Base-by-base conservation (phyloP, 2,113 vertebrate species). In the Oophaga pumilio region DNA sequence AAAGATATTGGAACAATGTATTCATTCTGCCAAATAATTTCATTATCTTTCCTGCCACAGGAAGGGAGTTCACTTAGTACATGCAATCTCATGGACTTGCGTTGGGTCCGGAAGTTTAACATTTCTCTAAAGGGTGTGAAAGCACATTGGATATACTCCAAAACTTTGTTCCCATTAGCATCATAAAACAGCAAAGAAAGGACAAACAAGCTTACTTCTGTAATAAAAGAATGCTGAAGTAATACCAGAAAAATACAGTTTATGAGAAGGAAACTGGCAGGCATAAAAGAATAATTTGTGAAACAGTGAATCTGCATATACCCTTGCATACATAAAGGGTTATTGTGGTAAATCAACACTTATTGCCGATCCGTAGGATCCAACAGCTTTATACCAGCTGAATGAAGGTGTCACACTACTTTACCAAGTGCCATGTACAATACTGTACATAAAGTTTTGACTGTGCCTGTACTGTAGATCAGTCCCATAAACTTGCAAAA, bases 11-110 rank as follows among this genome's bases (percentile, higher is more conserved):
- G 12, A 71, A 33, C 68, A 33, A 33, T 17, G 68, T 33, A 18
- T 43, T 17, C 17, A 11, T n/a, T 49, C 26, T 84, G 50, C 17
- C 82, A 84, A 71, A 71, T 56, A 56, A 69, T 52, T 84, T 33
- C 13, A 15, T 71, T 69, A 84, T 56, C 66, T 53, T 56, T 71
- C 24, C 7, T 17, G 49, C 49, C 22, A 71, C n/a, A 84, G 62
- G 49, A 71, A 84, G 82, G 80, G 66, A 84, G 82, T 68, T 84
- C 50, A 84, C 59, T 56, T 68, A 28, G 20, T 8, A 33, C 22
- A 20, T 43, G 11, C 17, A 43, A 53, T 84, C 80, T 66, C 26
- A 15, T 26, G 24, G 28, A 68, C 80, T 68, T 4, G 62, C 33
- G 33, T 12, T 60, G 24, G 60, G 62, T 71, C 49, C 71, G n/a